Evolutionary conservation across 2,888 invertebrate species (phyloP).

Genomic region (Pseudococcus longispinus): DNA sequence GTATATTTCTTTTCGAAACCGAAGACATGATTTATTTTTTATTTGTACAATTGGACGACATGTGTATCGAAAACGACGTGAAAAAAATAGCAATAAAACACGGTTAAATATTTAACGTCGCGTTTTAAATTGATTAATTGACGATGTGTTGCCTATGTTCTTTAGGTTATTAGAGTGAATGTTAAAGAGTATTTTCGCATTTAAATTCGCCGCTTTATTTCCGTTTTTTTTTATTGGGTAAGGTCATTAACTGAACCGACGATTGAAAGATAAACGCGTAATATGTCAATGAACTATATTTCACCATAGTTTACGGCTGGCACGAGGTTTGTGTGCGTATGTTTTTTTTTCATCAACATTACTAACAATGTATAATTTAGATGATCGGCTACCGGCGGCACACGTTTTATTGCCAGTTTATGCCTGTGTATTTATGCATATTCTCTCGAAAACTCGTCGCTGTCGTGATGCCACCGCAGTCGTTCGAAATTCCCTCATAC

Average conservation of each 20-base stretch:
- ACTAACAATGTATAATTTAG: conserved; percentile 23
- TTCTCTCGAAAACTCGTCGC: background rate
- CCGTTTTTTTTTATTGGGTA: conserved; percentile 50
- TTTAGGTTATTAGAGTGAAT: conserved; percentile 52
- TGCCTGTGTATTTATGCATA: conserved; percentile 6
- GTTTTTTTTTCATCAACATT: conserved; percentile 8
- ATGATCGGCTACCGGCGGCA: conserved; percentile 12
- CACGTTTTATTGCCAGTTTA: conserved; percentile 34
- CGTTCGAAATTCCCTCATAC: background rate
- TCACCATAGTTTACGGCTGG: conserved; percentile 39
- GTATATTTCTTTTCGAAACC: background rate
- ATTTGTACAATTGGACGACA: background rate
- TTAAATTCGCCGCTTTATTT: conserved; percentile 31
- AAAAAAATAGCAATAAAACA: background rate
- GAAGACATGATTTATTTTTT: background rate
- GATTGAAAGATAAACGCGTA: conserved; percentile 40
- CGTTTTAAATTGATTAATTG: conserved; percentile 45
- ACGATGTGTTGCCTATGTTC: conserved; percentile 33
- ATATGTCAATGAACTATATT: conserved; percentile 53
- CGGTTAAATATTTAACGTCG: conserved; percentile 29
- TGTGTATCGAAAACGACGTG: background rate
- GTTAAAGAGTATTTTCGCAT: conserved; percentile 52
- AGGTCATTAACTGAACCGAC: conserved; percentile 52
- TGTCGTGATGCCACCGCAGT: background rate
- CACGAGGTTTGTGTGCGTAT: background rate